These are phyloP conservation scores for Dynastes hyllus DNA, from an alignment of 2,888 invertebrate species.

Conservation along the genomic window DNA sequence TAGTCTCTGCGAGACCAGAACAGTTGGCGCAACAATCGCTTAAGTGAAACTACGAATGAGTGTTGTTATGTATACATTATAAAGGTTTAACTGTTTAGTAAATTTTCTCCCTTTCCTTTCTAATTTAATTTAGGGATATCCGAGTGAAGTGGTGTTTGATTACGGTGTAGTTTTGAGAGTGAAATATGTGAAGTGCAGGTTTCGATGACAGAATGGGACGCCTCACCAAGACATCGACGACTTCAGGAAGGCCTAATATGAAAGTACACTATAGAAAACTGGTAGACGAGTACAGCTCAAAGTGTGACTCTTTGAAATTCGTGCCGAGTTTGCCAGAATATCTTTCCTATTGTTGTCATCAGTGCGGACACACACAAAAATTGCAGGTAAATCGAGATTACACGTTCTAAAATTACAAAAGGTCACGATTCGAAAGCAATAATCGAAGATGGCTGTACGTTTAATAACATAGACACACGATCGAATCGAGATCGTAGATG, in stretches of 20 bases:
- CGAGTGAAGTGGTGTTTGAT: constrained; percentile 22
- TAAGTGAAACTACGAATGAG: constrained; percentile 34
- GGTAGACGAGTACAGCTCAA: constrained; percentile 73
- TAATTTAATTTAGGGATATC: constrained; percentile 1
- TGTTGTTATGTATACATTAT: not conserved
- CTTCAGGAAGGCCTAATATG: constrained; percentile 72
- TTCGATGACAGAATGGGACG: constrained; percentile 71
- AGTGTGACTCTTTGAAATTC: constrained; percentile 69
- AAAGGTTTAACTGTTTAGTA: not conserved
- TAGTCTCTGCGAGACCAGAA: constrained; percentile 42
- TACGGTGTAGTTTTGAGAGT: constrained; percentile 38
- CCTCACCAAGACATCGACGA: constrained; percentile 69
- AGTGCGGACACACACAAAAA: constrained; percentile 77
- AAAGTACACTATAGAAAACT: constrained; percentile 76
- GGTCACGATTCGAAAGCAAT: constrained; percentile 13
- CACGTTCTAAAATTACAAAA: not conserved
- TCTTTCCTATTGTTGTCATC: constrained; percentile 76
- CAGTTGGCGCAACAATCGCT: constrained; percentile 50
- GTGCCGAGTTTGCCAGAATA: constrained; percentile 74
- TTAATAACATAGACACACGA: constrained; percentile 13
- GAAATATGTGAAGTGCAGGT: constrained; percentile 43
- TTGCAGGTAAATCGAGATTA: constrained; percentile 71
- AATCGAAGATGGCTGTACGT: constrained; percentile 39
- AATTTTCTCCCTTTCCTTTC: not conserved
- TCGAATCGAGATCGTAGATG: constrained; percentile 24